Evolutionary conservation across 2,888 invertebrate genomes (phyloP), one percentile per base, ranked within the genome.

Genomic region (Cryptus viduatorius): DNA sequence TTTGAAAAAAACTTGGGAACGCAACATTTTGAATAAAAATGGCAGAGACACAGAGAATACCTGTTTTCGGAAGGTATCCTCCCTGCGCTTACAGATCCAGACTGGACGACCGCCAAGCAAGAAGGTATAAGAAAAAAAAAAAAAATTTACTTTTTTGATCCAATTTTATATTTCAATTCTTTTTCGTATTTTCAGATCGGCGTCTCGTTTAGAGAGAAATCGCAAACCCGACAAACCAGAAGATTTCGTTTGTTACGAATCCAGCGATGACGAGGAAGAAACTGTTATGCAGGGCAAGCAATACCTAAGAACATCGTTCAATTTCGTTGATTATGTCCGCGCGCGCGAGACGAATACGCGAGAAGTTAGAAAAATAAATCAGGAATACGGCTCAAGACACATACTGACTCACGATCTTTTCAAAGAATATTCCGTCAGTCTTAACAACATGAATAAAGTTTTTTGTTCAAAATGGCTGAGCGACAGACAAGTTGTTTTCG

Each of bases 401-500:
- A 97, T 98, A 94, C 95, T 98, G 86, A 98, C 98, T 0, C 98
- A 98, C 92, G 98, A 98, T 94, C 97, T 98, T 96, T 96, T 98
- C 91, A 96, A 97, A 89, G 98, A 98, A 94, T 97, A 97, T 29
- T 96, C 97, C 10, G 96, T 98, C 91, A 96, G 95, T 92, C 95
- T 98, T 86, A 97, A 97, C 88, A 97, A 97, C 93, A 97, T 98
- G 95, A 98, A 98, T 94, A 98, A 98, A 94, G 98, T 98, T 82
- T 99, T 99, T 95, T 98, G 98, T 93, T 98, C 98, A 0, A 97
- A 98, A 93, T 99, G 99, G 99, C 95, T 99, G 53, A 98, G 98
- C 89, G 98, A 98, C 94, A 95, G 98, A 90, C 98, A 98, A 95
- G 97, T 99, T 80, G 98, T 98, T 29, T 98, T 98, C 94, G 99